Base-by-base conservation (phyloP, 2,113 vertebrate species). In the Apodemus sylvaticus region DNA sequence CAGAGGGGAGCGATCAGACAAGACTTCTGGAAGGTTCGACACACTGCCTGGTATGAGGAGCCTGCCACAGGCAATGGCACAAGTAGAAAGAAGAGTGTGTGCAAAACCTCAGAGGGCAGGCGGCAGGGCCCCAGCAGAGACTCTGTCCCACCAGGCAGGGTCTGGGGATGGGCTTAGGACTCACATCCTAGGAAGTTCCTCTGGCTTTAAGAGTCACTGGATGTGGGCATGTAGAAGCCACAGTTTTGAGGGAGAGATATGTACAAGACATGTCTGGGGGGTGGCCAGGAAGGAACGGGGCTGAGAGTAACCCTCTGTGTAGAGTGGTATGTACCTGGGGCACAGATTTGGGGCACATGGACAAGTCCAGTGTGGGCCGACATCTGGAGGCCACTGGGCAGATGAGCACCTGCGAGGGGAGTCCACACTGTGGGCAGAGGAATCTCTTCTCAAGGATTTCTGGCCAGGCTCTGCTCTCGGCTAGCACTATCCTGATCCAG, bases 361-460 rank as follows among this genome's bases (percentile, higher is more conserved):
- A 45, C 51, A 71, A 48, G 73, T 55, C 55, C 73, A 45, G 48
- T 22, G 16, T 70, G 66, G 31, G n/a, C 14, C 26, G 70, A n/a
- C 45, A 58, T 22, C 12, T 26, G 26, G 36, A 78, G 68, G 85
- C 22, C 78, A 11, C 4, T 45, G 78, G 66, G 6, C 16, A 74
- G 20, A 34, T 5, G 81, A 45, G 34, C 8, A 26, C 7, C 62
- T 88, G 39, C 9, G 0, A 94, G 58, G 70, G 31, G 60, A 62
- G 34, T 24, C 62, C 45, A 20, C 0, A 20, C 0, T 2, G 10
- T 24, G 22, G 73, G 68, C 68, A 0, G 0, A 58, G 78, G 42
- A 92, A 73, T 73, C 86, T 58, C 2, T 96, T 89, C 91, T 93
- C 90, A 85, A 0, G n/a, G 91, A 31, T 79, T 89, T 66, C 87